Evolutionary conservation across 2,888 invertebrate genomes (phyloP).

Genomic region (Atethmia centrago): DNA sequence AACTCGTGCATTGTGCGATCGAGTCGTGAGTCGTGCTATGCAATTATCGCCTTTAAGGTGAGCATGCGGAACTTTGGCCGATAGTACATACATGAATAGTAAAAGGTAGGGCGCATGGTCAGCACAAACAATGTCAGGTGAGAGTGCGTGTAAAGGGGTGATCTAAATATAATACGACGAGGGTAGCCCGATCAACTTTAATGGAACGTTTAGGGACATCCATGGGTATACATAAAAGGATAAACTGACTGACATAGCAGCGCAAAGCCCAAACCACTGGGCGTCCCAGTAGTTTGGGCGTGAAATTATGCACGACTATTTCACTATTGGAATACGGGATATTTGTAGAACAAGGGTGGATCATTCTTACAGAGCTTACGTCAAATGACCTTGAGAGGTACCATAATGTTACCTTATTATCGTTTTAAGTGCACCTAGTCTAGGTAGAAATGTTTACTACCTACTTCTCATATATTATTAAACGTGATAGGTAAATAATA

Average conservation of each 20-base stretch:
- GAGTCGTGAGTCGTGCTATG: no score
- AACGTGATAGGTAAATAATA: background rate
- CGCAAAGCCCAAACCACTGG: background rate
- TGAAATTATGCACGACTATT: background rate
- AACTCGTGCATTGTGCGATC: no score
- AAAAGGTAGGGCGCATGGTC: background rate
- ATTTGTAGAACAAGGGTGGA: no score
- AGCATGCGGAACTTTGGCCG: no score
- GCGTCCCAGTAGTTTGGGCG: no score
- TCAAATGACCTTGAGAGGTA: background rate
- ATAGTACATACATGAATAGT: no score
- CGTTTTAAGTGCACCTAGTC: background rate
- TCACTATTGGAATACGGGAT: background rate
- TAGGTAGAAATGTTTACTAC: background rate
- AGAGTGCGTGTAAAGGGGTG: conserved; percentile 15
- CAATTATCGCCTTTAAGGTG: no score
- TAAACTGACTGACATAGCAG: background rate
- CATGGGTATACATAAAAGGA: no score
- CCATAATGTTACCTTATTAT: background rate
- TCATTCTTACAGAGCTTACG: background rate
- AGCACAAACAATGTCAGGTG: conserved; percentile 26
- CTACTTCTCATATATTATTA: background rate
- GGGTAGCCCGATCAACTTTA: conserved; percentile 5
- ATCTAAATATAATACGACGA: conserved; percentile 24
- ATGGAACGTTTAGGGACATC: no score